Percentiles rank a stretch among this genome's conserved stretches.
Evolutionary conservation across 2,888 invertebrate species (phyloP).

Genomic region (Noctua fimbriata): DNA sequence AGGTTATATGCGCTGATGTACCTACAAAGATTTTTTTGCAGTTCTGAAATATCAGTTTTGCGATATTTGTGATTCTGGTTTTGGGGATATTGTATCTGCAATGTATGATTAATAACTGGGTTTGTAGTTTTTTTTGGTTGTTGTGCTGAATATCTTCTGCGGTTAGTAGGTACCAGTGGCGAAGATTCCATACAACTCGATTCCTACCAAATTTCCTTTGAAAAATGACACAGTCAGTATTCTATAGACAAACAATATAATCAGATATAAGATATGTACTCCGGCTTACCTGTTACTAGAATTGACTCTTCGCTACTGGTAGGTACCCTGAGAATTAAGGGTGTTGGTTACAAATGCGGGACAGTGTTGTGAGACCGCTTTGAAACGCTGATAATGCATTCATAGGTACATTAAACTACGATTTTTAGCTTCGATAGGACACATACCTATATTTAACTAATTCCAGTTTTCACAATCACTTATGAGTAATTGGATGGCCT

Average conservation of each 20-base stretch:
- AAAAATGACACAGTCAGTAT: no score
- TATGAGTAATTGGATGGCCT: background rate
- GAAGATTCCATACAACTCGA: no score
- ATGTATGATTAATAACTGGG: background rate
- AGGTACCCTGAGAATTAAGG: background rate
- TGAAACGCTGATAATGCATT: background rate
- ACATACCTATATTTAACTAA: background rate
- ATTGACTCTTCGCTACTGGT: no score
- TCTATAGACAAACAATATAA: no score
- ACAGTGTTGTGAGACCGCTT: background rate
- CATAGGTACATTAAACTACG: background rate
- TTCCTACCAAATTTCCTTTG: no score
- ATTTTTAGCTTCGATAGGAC: background rate
- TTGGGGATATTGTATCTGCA: background rate
- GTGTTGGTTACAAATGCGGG: background rate
- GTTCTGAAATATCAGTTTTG: slow-evolving; percentile 14
- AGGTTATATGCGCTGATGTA: background rate
- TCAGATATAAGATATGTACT: no score
- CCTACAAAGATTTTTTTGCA: slow-evolving; percentile 21
- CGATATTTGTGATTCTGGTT: slow-evolving; percentile 5
- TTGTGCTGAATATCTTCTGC: background rate
- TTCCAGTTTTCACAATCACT: background rate
- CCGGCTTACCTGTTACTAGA: no score
- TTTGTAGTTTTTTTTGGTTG: background rate
- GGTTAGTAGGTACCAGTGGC: no score